Base-by-base conservation (phyloP, 2,797 vertebrate species). In the Eutrigla gurnardus region DNA sequence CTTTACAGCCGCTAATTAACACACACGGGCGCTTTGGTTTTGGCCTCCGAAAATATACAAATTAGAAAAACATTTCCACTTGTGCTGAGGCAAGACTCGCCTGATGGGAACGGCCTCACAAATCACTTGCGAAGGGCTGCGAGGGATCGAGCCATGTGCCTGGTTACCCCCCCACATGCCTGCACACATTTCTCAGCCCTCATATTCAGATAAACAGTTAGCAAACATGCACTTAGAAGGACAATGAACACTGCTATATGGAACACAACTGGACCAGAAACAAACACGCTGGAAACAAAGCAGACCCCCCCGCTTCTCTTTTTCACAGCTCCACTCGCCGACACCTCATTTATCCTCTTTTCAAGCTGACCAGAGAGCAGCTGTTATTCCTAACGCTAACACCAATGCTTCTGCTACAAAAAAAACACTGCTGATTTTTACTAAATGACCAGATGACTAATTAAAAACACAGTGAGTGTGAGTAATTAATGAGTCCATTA, bases 11-110 rank as follows among this genome's bases (percentile, higher is more conserved):
- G 37, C 91, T 95, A 93, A 95, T 95, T 93, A 95, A 91, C 92
- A 84, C 86, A 83, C 85, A 69, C 86, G 64, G 81, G 66, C 77
- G 60, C 86, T 93, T 93, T 89, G 86, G 80, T 92, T 89, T 87
- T 66, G 75, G 77, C 93, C 80, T 89, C 86, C 70, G 87, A 87
- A 95, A 94, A 94, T 94, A 95, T 92, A 94, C 94, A 94, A 91
- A 93, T 91, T 94, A 90, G 87, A 92, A 93, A 94, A 93, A 91
- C 86, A 93, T 92, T 93, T 93, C 91, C 90, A 91, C 83, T 93
- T 86, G 88, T 77, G 81, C 89, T 4, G 52, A 82, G 78, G 76
- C 70, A 37, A 75, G 60, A 70, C 82, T 72, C 5, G 70, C 76
- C 77, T 82, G 81, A 86, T 80, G 86, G 80, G 84, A 88, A 77